phyloP scores from a whole-genome alignment of 2,888 invertebrate species.

The Diogma glabrata region DNA sequence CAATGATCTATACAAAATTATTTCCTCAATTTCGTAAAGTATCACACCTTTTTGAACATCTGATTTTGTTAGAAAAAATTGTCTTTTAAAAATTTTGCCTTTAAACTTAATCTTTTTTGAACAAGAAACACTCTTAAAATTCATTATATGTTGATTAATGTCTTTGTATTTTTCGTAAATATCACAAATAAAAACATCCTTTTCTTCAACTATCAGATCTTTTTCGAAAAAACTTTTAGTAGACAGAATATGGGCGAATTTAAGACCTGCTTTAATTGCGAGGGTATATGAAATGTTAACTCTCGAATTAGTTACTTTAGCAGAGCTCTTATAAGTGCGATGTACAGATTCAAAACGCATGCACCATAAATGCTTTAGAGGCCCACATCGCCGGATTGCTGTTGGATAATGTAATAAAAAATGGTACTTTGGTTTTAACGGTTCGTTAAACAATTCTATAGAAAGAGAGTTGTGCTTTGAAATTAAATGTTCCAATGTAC shows the following conservation, averaged over 20 bases:
- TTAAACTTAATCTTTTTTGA: neutral
- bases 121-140: neutral
- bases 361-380: neutral
- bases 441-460: neutral
- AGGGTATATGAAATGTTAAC: neutral
- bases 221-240: neutral
- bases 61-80: neutral
- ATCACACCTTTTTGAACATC: neutral
- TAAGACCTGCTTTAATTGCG: neutral
- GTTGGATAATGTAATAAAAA: constrained; percentile 4
- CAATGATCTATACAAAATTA: neutral
- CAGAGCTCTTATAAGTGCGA: neutral
- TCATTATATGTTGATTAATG: neutral
- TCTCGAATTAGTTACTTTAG: neutral
- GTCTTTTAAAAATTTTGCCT: neutral
- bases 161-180: neutral
- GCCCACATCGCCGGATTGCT: neutral
- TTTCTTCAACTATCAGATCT: neutral
- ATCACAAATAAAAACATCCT: constrained; percentile 13
- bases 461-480: neutral
- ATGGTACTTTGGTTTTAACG: neutral
- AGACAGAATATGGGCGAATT: neutral
- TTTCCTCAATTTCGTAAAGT: neutral
- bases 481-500: constrained; percentile 3
- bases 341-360: constrained; percentile 4